These are phyloP conservation scores for Epizoanthus illoricatus DNA, from an alignment of 92 coral and sea anemone genomes.

Conservation along the genomic window DNA sequence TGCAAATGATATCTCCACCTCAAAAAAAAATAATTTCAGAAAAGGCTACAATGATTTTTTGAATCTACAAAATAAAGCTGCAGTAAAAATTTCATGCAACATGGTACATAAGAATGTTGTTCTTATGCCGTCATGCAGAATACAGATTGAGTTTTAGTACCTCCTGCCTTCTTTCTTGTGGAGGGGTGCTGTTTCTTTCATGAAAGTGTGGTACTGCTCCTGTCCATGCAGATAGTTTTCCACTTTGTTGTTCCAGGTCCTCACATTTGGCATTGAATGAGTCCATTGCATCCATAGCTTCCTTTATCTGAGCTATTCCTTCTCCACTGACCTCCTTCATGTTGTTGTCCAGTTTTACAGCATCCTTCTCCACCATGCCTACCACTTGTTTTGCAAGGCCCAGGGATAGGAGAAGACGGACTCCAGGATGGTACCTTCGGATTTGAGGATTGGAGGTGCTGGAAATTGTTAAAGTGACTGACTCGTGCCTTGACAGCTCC, in stretches of 20 bases:
- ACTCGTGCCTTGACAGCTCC: conserved; percentile 37
- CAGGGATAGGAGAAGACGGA: conserved; percentile 48
- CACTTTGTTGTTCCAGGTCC: not conserved
- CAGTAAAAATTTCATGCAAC: too few relatives aligned
- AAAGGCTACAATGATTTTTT: too few relatives aligned
- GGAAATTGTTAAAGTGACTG: conserved; percentile 43
- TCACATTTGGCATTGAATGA: not conserved
- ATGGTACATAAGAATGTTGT: too few relatives aligned
- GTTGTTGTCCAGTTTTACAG: conserved; percentile 36
- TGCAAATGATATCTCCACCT: too few relatives aligned
- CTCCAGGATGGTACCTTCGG: conserved; percentile 22
- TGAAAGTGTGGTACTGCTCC: conserved; percentile 12
- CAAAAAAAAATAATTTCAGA: too few relatives aligned
- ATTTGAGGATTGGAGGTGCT: conserved; percentile 25
- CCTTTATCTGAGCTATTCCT: conserved; percentile 14
- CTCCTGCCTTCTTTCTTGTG: conserved; percentile 43
- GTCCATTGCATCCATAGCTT: conserved; percentile 19
- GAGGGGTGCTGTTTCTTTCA: conserved; percentile 17
- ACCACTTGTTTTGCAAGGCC: conserved; percentile 53
- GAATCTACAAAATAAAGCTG: too few relatives aligned
- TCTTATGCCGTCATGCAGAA: too few relatives aligned
- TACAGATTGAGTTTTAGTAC: conserved; percentile 1
- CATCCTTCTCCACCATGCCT: conserved; percentile 36
- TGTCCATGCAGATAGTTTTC: too few relatives aligned
- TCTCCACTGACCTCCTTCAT: conserved; percentile 49